phyloP scores from a whole-genome alignment of 2,888 invertebrate species.

The Rhingia rostrata region DNA sequence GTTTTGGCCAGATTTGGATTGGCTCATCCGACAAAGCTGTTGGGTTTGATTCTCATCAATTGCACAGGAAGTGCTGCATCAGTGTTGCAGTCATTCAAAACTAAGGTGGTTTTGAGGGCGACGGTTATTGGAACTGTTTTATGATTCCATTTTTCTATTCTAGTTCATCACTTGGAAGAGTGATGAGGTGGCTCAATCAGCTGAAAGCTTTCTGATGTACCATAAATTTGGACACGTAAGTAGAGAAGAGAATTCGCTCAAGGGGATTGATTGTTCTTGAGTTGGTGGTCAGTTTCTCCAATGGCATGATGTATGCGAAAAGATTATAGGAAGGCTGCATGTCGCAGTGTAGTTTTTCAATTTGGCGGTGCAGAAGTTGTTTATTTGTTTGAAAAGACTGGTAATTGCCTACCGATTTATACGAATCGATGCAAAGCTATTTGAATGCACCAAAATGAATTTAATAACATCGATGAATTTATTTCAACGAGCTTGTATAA shows the following conservation, averaged over 20 bases:
- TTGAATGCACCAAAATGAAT: too few relatives aligned
- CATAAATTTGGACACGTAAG: conserved; percentile 96
- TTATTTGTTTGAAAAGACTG: too few relatives aligned
- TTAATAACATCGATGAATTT: too few relatives aligned
- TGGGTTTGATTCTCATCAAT: conserved; percentile 93
- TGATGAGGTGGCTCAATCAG: conserved; percentile 92
- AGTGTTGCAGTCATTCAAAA: conserved; percentile 92
- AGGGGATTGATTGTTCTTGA: neutral
- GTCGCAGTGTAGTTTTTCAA: too few relatives aligned
- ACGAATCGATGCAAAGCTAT: too few relatives aligned
- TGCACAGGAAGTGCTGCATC: conserved; percentile 94
- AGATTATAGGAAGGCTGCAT: too few relatives aligned
- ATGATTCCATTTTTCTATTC: conserved; percentile 67
- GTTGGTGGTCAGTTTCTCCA: neutral
- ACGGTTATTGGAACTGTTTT: neutral
- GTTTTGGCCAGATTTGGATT: conserved; percentile 92
- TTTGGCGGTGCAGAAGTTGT: too few relatives aligned
- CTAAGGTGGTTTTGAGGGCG: conserved; percentile 85
- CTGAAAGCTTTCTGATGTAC: conserved; percentile 93
- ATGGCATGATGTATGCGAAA: too few relatives aligned
- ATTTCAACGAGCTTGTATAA: too few relatives aligned
- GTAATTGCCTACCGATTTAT: too few relatives aligned
- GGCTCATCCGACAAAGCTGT: conserved; percentile 89
- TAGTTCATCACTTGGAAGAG: conserved; percentile 93
- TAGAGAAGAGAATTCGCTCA: conserved; percentile 77